Percentiles rank a stretch among this genome's conserved stretches.
Conservation (phyloP, 2,113 vertebrate genomes). For the Tonatia bakeri region DNA sequence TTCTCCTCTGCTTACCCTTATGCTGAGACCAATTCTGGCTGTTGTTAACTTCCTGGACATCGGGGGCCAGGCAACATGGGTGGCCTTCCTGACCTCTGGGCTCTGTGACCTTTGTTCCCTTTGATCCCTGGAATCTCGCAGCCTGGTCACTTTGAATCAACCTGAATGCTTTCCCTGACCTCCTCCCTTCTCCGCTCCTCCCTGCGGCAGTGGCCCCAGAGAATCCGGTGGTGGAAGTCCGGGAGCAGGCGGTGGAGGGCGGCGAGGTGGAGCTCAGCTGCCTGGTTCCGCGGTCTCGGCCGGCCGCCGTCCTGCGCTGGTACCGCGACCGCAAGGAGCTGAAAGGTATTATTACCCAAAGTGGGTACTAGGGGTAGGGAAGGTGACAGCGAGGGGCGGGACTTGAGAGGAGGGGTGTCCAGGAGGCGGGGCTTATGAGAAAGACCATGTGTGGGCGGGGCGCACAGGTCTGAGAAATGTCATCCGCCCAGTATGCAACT, state of each 20-base stretch:
- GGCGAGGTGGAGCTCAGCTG: constrained; percentile 90
- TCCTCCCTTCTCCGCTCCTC: background rate
- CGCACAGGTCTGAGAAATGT: fast-evolving
- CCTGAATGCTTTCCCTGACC: background rate
- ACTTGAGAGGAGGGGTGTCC: no score
- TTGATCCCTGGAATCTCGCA: background rate
- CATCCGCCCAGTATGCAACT: fast-evolving
- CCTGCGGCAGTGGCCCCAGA: constrained; percentile 83
- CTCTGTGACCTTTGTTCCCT: background rate
- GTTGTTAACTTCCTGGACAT: background rate
- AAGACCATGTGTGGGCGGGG: background rate
- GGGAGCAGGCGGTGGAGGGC: constrained; percentile 89
- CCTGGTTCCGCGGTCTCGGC: constrained; percentile 87
- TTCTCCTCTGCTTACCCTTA: background rate
- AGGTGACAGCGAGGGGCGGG: background rate
- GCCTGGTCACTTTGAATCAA: background rate
- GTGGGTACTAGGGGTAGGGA: background rate
- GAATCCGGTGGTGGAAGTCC: constrained; percentile 88
- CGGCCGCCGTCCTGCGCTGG: constrained; percentile 88
- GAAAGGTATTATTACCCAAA: constrained; percentile 78
- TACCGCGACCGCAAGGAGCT: constrained; percentile 86
- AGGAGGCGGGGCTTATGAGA: background rate
- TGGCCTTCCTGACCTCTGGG: background rate
- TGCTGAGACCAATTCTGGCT: background rate
- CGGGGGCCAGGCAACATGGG: background rate